A percentile compares a stretch with the other conserved stretches of the same genome.
Conservation (phyloP, 1,140 invertebrate genomes). For the Myzus persicae region DNA sequence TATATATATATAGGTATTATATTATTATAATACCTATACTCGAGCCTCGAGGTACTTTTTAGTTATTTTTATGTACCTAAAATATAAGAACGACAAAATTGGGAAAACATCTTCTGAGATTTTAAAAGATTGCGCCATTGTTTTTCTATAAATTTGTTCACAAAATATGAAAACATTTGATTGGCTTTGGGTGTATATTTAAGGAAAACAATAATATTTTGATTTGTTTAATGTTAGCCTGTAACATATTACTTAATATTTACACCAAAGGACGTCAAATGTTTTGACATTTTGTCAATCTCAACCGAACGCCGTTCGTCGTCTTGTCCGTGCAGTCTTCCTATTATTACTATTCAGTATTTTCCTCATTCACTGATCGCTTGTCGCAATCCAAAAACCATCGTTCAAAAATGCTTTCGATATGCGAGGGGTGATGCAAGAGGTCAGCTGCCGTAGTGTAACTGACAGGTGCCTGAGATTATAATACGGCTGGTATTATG, state of each 20-base stretch:
- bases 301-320: background rate
- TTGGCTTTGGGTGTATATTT: background rate
- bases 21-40: background rate
- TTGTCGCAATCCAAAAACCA: background rate
- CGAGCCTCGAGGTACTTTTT: background rate
- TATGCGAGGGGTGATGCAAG: background rate
- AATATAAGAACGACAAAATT: background rate
- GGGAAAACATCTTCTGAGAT: background rate
- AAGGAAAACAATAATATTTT: background rate
- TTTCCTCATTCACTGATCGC: background rate
- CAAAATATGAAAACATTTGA: background rate
- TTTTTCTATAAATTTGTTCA: background rate
- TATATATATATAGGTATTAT: background rate
- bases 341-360: background rate
- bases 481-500: background rate
- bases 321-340: background rate
- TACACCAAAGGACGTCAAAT: background rate
- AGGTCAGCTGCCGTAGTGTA: background rate
- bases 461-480: conserved; percentile 14
- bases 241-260: background rate
- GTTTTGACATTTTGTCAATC: background rate
- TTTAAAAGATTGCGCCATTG: background rate
- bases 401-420: background rate
- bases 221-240: background rate
- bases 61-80: background rate